A percentile compares a stretch with the other conserved stretches of the same genome.
Conservation (phyloP, 2,797 vertebrate genomes). For the Cirrhinus mrigala region DNA sequence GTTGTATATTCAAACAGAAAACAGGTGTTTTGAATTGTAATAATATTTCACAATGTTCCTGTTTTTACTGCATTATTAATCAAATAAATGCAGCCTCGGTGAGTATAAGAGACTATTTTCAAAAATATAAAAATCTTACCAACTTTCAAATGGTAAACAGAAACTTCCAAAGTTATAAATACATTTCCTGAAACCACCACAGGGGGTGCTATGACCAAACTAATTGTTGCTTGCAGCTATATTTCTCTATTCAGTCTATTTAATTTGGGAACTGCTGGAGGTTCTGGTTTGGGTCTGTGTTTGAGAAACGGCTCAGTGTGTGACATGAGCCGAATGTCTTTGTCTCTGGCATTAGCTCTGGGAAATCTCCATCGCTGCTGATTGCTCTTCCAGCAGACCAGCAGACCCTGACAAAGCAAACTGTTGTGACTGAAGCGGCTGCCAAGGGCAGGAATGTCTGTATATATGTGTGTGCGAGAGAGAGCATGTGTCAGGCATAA, state of each 20-base stretch:
- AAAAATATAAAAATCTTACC: not conserved
- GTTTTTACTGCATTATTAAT: not conserved
- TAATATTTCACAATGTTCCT: not conserved
- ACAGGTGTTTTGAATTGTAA: not conserved
- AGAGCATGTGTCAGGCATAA: slow-evolving; percentile 16
- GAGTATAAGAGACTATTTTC: not conserved
- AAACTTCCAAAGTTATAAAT: not conserved
- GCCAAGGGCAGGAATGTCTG: slow-evolving; percentile 72
- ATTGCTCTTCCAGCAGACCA: slow-evolving; percentile 68
- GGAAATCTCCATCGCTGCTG: slow-evolving; percentile 74
- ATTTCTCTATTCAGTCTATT: not conserved
- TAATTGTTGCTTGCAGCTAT: not conserved
- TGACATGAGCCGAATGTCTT: slow-evolving; percentile 84
- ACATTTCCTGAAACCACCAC: not conserved
- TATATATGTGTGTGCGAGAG: slow-evolving; percentile 14
- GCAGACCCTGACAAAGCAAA: slow-evolving; percentile 66
- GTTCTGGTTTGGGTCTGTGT: not conserved
- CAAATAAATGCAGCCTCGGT: slow-evolving; percentile 1
- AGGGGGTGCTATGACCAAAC: not conserved
- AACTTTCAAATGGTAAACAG: not conserved
- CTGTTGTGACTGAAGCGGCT: slow-evolving; percentile 71
- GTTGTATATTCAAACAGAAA: not conserved
- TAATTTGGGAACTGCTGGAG: not conserved
- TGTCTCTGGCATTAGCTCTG: slow-evolving; percentile 79
- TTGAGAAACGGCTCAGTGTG: not conserved